A percentile compares a stretch with the other conserved stretches of the same genome.
Conservation (phyloP, 2,113 vertebrate genomes). For the Chaetura pelagica region DNA sequence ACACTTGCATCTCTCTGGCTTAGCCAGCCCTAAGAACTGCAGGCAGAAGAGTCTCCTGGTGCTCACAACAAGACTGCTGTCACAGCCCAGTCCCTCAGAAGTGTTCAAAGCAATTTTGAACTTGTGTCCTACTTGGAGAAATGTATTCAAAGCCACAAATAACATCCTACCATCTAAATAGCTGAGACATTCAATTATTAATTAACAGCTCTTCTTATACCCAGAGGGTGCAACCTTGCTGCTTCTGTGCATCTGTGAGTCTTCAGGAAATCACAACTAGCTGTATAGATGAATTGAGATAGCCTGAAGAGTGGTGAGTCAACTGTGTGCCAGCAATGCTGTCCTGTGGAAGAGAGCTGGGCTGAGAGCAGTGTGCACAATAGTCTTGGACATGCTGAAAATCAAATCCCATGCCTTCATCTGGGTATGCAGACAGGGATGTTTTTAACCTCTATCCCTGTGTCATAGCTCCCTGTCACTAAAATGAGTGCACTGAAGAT, state of each 20-base stretch:
- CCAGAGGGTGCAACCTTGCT: background rate
- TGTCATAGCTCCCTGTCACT: background rate
- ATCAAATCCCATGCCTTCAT: background rate
- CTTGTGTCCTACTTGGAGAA: background rate
- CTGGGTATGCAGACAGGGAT: background rate
- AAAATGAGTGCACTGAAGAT: background rate
- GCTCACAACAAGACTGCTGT: background rate
- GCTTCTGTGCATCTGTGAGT: background rate
- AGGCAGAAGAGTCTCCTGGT: background rate
- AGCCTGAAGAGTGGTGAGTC: background rate
- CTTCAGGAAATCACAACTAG: background rate
- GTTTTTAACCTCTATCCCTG: background rate
- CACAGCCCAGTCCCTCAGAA: background rate
- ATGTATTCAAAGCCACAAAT: background rate
- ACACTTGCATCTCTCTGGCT: background rate
- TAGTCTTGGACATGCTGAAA: background rate
- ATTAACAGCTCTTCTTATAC: slow-evolving; percentile 18
- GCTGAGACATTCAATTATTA: slow-evolving; percentile 1
- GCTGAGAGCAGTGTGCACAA: background rate
- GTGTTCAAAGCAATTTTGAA: background rate
- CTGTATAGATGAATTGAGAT: background rate
- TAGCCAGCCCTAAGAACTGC: background rate
- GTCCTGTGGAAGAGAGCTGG: background rate
- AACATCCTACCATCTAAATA: background rate
- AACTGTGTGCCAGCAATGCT: background rate